Evolutionary conservation across 1,140 invertebrate species (phyloP).

Genomic region (Zaprionus taronus): DNA sequence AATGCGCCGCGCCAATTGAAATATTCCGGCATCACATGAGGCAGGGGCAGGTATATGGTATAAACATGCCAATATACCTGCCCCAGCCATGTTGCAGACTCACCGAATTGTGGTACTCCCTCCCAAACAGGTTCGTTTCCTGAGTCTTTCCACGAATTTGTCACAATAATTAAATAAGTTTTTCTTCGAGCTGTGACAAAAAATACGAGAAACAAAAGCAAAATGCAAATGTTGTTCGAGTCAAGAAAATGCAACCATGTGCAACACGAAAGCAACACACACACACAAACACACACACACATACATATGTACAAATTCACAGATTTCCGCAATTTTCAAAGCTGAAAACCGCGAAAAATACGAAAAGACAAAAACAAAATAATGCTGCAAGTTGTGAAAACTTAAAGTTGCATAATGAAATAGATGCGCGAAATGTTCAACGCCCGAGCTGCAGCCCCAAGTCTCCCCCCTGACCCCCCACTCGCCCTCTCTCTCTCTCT

Average conservation of each 20-base stretch:
- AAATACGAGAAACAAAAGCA: conserved; percentile 35
- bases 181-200: conserved; percentile 42
- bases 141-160: conserved; percentile 73
- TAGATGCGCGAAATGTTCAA: conserved; percentile 80
- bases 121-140: conserved; percentile 67
- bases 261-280: conserved; percentile 51
- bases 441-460: conserved; percentile 35
- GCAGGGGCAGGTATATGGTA: not conserved
- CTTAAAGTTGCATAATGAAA: conserved; percentile 77
- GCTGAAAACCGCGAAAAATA: conserved; percentile 58
- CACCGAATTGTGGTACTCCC: conserved; percentile 9
- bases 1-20: conserved; percentile 55
- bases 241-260: conserved; percentile 69
- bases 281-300: conserved; percentile 1
- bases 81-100: not conserved
- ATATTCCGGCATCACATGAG: conserved; percentile 19
- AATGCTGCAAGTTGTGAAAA: conserved; percentile 57
- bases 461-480: too few relatives aligned
- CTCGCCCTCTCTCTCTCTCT: not conserved
- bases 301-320: conserved; percentile 44
- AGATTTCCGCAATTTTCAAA: conserved; percentile 76
- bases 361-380: conserved; percentile 5
- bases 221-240: conserved; percentile 72
- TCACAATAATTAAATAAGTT: conserved; percentile 68
- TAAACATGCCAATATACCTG: too few relatives aligned